A percentile compares a stretch with the other conserved stretches of the same genome.
phyloP scores from a whole-genome alignment of 1,140 invertebrate species.

The Drosophila fuyamai region DNA sequence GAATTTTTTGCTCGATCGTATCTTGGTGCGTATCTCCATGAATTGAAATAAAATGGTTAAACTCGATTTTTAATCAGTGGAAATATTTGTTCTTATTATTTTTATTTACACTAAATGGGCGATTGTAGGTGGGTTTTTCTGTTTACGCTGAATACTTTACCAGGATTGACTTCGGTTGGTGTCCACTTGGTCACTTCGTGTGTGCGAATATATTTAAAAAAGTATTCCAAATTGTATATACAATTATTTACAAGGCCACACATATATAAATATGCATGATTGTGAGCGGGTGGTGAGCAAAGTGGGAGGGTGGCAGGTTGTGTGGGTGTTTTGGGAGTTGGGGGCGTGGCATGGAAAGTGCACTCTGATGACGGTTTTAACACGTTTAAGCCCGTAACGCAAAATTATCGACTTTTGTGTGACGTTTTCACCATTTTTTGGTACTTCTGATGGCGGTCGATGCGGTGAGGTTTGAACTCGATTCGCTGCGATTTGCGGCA shows the following conservation, averaged over 20 bases:
- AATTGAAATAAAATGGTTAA: constrained; percentile 58
- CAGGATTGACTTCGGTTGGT: constrained; percentile 45
- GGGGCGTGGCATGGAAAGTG: constrained; percentile 36
- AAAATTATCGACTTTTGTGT: constrained; percentile 80
- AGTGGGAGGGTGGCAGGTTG: neutral
- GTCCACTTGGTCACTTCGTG: constrained; percentile 64
- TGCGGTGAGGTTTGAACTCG: constrained; percentile 63
- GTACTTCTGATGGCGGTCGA: constrained; percentile 48
- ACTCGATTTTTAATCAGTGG: constrained; percentile 60
- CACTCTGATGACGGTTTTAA: constrained; percentile 71
- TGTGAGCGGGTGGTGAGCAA: constrained; percentile 13
- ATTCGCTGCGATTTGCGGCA: constrained; percentile 55
- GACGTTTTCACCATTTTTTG: constrained; percentile 68
- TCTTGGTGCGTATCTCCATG: constrained; percentile 19
- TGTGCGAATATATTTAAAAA: constrained; percentile 50
- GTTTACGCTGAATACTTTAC: constrained; percentile 68
- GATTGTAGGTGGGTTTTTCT: constrained; percentile 7
- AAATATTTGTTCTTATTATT: constrained; percentile 55
- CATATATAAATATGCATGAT: constrained; percentile 42
- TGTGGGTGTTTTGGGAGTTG: neutral
- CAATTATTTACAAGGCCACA: constrained; percentile 53
- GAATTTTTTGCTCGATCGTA: neutral
- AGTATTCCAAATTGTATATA: constrained; percentile 58
- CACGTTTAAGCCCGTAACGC: constrained; percentile 70
- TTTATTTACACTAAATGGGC: constrained; percentile 31